Conservation (phyloP, 23 tunicate genomes). For the Styela plicata region DNA sequence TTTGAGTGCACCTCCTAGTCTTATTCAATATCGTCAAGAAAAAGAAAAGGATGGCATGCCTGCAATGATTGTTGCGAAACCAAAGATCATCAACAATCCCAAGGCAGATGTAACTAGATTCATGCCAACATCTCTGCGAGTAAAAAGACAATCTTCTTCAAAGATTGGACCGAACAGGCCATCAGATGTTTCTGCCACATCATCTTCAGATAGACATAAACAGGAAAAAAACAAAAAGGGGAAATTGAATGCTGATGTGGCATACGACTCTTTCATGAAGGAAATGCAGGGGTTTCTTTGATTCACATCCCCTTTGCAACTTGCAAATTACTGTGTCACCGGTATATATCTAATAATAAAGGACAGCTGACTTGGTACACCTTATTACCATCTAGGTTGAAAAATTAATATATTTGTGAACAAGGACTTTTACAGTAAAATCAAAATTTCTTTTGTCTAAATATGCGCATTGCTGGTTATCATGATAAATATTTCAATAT, state of each 20-base stretch:
- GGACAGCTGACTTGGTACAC: too few species aligned
- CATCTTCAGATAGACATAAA: slow-evolving; percentile 31
- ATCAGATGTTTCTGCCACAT: background rate
- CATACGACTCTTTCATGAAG: slow-evolving; percentile 94
- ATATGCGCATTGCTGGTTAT: too few species aligned
- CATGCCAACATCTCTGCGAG: slow-evolving; percentile 84
- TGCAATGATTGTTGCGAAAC: slow-evolving; percentile 76
- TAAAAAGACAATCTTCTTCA: slow-evolving; percentile 46
- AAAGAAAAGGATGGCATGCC: slow-evolving; percentile 39
- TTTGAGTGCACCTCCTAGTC: slow-evolving; percentile 89
- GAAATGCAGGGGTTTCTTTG: slow-evolving; percentile 89
- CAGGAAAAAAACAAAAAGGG: slow-evolving; percentile 49
- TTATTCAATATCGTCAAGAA: slow-evolving; percentile 61
- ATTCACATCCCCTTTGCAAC: too few species aligned
- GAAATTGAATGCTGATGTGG: slow-evolving; percentile 70
- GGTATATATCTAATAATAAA: too few species aligned
- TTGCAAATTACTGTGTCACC: too few species aligned
- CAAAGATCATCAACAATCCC: slow-evolving; percentile 62
- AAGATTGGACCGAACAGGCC: slow-evolving; percentile 16
- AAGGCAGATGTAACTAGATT: slow-evolving; percentile 81
- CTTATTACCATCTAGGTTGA: too few species aligned
- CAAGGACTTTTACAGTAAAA: too few species aligned
- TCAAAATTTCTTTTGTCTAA: too few species aligned
- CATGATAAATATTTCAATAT: too few species aligned
- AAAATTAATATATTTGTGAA: too few species aligned